Base-by-base conservation (phyloP, 2,797 vertebrate species). In the Notamacropus eugenii region DNA sequence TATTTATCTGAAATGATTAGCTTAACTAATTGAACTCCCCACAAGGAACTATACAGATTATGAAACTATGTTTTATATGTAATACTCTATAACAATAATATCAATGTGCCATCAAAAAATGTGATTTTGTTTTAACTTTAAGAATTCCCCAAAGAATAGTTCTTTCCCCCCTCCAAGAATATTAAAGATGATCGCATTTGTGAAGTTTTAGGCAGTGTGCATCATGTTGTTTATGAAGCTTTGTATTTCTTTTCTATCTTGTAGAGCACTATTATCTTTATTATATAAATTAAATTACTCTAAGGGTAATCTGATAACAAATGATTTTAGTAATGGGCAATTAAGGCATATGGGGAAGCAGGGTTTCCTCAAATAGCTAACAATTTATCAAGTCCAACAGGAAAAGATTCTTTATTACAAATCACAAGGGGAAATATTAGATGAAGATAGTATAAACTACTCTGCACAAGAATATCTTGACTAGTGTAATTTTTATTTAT, bases 401-500 rank as follows among this genome's bases (percentile, higher is more conserved):
- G 55, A n/a, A 62, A 93, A 95, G 52, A 94, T 93, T 93, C 54
- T 92, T 56, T 62, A 67, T 82, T 94, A 55, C 62, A 59, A 3
- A 31, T 52, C 55, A 52, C 24, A 92, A 96, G 90, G 91, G 40
- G 54, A 96, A 92, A 31, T 94, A 93, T 96, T 96, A 94, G 40
- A 96, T 74, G 40, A 93, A 67, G 90, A 29, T 0, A 55, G 3
- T 92, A 87, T 62, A 59, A 92, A 6, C 74, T 94, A 82, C n/a
- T 82, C 67, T 82, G 56, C 90, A 22, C 54, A 96, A 97, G 40
- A 94, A 16, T 95, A 62, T 94, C 96, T 96, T 95, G 14, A 55
- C 9, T 96, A 92, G 34, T 59, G 11, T 59, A 59, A n/a, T 82
- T 22, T 46, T 82, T 82, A 82, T 22, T 82, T 40, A 82, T 82